Evolutionary conservation across 2,888 invertebrate genomes (phyloP).

Genomic region (Dendrolimus pini): DNA sequence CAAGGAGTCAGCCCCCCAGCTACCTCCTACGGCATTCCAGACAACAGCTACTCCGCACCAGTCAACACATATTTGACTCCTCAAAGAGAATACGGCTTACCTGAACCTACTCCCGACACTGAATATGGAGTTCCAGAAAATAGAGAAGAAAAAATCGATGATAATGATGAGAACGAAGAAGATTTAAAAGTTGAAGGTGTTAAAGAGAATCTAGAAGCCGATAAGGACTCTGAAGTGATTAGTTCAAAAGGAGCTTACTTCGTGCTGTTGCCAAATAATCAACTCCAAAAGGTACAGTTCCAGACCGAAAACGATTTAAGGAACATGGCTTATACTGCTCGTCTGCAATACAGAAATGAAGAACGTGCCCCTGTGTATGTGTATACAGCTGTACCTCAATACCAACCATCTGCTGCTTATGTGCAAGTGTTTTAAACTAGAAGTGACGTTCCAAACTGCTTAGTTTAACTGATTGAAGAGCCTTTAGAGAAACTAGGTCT

Average conservation of each 20-base stretch:
- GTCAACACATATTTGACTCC: slow-evolving; percentile 50
- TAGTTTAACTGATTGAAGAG: no score
- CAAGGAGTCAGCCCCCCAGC: slow-evolving; percentile 47
- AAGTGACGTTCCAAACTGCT: background rate
- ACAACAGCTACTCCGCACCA: slow-evolving; percentile 59
- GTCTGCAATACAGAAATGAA: slow-evolving; percentile 78
- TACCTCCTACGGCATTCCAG: slow-evolving; percentile 55
- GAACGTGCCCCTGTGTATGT: slow-evolving; percentile 79
- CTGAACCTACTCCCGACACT: slow-evolving; percentile 15
- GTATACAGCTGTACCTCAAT: slow-evolving; percentile 64
- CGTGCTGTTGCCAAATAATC: slow-evolving; percentile 78
- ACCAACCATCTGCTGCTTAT: slow-evolving; percentile 43
- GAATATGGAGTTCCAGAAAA: slow-evolving; percentile 23
- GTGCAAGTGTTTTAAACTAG: slow-evolving; percentile 31
- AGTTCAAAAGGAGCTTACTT: slow-evolving; percentile 77
- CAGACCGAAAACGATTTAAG: slow-evolving; percentile 64
- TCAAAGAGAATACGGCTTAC: slow-evolving; percentile 28
- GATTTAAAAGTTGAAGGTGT: slow-evolving; percentile 22
- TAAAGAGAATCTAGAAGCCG: slow-evolving; percentile 37
- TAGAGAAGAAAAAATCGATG: slow-evolving; percentile 13
- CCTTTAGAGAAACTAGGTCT: no score
- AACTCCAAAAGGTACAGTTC: slow-evolving; percentile 79
- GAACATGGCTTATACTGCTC: slow-evolving; percentile 81
- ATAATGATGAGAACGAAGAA: slow-evolving; percentile 14
- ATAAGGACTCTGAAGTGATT: slow-evolving; percentile 49